Percentiles rank a stretch among this genome's conserved stretches.
phyloP scores from a whole-genome alignment of 1,140 invertebrate genomes.

The Asbolus verrucosus region DNA sequence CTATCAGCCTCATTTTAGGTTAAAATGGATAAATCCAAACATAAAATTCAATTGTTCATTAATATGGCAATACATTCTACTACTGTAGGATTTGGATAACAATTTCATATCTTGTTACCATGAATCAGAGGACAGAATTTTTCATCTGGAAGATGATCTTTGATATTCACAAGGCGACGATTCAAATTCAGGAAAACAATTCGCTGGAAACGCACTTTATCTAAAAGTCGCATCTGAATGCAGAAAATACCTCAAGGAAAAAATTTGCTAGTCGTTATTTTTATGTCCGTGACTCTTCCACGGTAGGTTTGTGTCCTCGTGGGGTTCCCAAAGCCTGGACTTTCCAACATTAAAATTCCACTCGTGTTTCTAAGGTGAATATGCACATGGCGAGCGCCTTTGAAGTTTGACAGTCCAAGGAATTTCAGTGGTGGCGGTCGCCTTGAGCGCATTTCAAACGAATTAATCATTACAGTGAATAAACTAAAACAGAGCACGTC shows the following conservation, averaged over 20 bases:
- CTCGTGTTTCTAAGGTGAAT: slow-evolving; percentile 40
- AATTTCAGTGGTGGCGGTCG: slow-evolving; percentile 33
- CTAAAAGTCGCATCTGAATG: slow-evolving; percentile 35
- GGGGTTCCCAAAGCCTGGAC: slow-evolving; percentile 14
- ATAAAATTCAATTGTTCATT: too few relatives aligned
- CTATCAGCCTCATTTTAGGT: too few relatives aligned
- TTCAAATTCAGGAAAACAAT: slow-evolving; percentile 22
- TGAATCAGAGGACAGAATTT: too few relatives aligned
- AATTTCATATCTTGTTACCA: too few relatives aligned
- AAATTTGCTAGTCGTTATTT: slow-evolving; percentile 40
- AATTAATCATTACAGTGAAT: slow-evolving; percentile 13
- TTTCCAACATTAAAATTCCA: slow-evolving; percentile 38
- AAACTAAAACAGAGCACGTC: not conserved
- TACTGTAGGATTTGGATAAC: too few relatives aligned
- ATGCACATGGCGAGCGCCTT: slow-evolving; percentile 34
- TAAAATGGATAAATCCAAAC: too few relatives aligned
- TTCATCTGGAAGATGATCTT: too few relatives aligned
- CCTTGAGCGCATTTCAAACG: slow-evolving; percentile 30
- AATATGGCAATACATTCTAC: too few relatives aligned
- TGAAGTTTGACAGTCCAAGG: slow-evolving; percentile 41
- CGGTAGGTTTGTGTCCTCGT: slow-evolving; percentile 19
- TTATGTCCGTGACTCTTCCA: slow-evolving; percentile 13
- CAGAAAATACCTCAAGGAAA: slow-evolving; percentile 23
- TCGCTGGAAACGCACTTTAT: slow-evolving; percentile 35
- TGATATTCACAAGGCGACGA: slow-evolving; percentile 15